Base-by-base conservation (phyloP, 2,113 vertebrate genomes). In the Ophthalmolycus amberensis region DNA sequence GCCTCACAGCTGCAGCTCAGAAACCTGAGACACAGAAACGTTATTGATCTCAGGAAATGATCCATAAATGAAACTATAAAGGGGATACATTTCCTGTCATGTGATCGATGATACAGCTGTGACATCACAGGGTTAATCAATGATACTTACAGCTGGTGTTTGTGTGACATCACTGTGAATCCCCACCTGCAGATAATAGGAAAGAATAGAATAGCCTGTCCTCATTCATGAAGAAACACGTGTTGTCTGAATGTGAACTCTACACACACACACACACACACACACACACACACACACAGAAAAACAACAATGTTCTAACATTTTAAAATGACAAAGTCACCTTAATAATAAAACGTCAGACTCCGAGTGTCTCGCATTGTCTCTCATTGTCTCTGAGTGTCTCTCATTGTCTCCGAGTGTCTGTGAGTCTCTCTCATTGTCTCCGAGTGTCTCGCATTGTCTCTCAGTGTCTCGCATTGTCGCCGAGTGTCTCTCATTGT, bases 111-210 rank as follows among this genome's bases (percentile, higher is more conserved):
- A 34, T 34, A 34, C 3, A 48, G 50, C 22, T 22, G 9, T 15
- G 46, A 50, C 18, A 54, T 56, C n/a, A 27, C 4, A 5, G n/a
- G 16, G 25, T 27, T 27, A 4, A 27, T 11, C 27, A 20, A 16
- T 11, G 10, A 66, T 63, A 97, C 98, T 97, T 87, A 99, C 98
- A 99, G 95, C 74, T 99, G 97, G 88, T 98, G 96, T 91, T 97
- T 99, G 81, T 99, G 97, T 75, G 97, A 88, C 69, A 92, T 95
- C 86, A 99, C 85, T 0, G 98, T 99, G 88, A 99, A 97, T 25
- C 97, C 97, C 97, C 97, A 99, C 85, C 97, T 99, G 85, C 12
- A 92, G 4, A 37, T 34, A 6, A 34, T 34, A 34, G 34, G 6
- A 18, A 34, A 3, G 4, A 5, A 59, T 0, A 46, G 0, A 63